These are phyloP conservation scores for Tetramorium bicarinatum DNA, from an alignment of 2,888 invertebrate species.

Conservation along the genomic window DNA sequence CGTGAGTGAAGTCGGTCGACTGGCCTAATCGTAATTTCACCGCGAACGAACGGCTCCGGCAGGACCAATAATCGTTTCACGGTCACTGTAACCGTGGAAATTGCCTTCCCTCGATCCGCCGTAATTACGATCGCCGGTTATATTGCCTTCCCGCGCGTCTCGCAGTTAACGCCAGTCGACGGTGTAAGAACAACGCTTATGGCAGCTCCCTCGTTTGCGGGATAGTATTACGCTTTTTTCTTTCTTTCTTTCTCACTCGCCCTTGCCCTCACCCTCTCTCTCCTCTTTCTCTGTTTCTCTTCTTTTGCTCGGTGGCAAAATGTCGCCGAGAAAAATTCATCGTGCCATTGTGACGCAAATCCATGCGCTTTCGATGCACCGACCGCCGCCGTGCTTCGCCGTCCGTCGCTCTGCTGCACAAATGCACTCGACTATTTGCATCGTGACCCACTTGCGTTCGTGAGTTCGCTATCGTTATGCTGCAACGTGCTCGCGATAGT, in stretches of 20 bases:
- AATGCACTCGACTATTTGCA: constrained; percentile 74
- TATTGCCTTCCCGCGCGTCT: constrained; percentile 44
- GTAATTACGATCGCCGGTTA: constrained; percentile 74
- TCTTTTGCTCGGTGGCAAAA: constrained; percentile 34
- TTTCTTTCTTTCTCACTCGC: background rate
- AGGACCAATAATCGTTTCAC: constrained; percentile 77
- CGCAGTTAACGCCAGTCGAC: constrained; percentile 31
- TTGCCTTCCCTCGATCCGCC: constrained; percentile 70
- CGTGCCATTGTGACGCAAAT: constrained; percentile 67
- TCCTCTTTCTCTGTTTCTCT: background rate
- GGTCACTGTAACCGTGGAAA: constrained; percentile 75
- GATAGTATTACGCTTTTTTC: background rate
- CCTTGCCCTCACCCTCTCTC: background rate
- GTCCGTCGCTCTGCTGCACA: constrained; percentile 59
- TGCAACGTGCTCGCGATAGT: constrained; percentile 57
- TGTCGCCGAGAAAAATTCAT: constrained; percentile 58
- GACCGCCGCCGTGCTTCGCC: constrained; percentile 55
- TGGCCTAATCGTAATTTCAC: constrained; percentile 75
- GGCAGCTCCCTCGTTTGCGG: constrained; percentile 3
- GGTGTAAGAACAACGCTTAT: constrained; percentile 33
- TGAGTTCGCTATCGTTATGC: constrained; percentile 67
- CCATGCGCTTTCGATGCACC: constrained; percentile 69
- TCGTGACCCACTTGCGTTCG: constrained; percentile 74
- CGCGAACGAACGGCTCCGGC: constrained; percentile 69
- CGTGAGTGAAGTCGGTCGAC: constrained; percentile 71